These are phyloP conservation scores for Eurois occulta DNA, from an alignment of 2,888 invertebrate genomes.

Conservation along the genomic window DNA sequence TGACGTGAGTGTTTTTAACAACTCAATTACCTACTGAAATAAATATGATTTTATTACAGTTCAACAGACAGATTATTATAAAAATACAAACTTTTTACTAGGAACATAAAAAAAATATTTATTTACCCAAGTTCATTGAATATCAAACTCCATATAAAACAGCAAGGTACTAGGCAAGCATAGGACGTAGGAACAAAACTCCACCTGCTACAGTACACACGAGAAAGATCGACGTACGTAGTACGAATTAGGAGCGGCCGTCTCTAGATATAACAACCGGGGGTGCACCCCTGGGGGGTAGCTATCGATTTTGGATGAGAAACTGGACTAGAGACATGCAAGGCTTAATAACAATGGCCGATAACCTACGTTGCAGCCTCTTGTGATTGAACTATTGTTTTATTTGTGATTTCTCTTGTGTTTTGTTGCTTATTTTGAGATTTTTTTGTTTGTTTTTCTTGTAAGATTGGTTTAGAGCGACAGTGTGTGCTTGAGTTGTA, in stretches of 20 bases:
- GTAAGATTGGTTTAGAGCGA: background rate
- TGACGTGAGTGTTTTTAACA: background rate
- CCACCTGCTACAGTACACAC: conserved; percentile 56
- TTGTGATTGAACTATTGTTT: conserved; percentile 64
- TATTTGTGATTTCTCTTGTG: conserved; percentile 59
- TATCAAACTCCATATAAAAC: background rate
- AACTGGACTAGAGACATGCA: conserved; percentile 90
- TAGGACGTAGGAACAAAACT: conserved; percentile 51
- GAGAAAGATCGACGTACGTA: conserved; percentile 76
- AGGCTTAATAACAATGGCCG: conserved; percentile 88
- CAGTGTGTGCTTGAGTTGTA: background rate
- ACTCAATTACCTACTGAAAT: background rate
- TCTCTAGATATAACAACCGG: conserved; percentile 86
- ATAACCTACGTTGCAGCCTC: conserved; percentile 80
- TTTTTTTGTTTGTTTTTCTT: conserved; percentile 8
- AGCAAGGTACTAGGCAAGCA: conserved; percentile 45
- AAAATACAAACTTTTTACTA: background rate
- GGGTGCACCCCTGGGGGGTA: conserved; percentile 79
- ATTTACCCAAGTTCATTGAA: background rate
- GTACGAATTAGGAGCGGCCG: conserved; percentile 85
- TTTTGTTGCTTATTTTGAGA: conserved; percentile 31
- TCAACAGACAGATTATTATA: background rate
- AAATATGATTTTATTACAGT: background rate
- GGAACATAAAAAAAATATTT: background rate
- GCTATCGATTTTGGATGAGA: conserved; percentile 90